Evolutionary conservation across 2,113 vertebrate species (phyloP).

Genomic region (Climacteris rufus): DNA sequence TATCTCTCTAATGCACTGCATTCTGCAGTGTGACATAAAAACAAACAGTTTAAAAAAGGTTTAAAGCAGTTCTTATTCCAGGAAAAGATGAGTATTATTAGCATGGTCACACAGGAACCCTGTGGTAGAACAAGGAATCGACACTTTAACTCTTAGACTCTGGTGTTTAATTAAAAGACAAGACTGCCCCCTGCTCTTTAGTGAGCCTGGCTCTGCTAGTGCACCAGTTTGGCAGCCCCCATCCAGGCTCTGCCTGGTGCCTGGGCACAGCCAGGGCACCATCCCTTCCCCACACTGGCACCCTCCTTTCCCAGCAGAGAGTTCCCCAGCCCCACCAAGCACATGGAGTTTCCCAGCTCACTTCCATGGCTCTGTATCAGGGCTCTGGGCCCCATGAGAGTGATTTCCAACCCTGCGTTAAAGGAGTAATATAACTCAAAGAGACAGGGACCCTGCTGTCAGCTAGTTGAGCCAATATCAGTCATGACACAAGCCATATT

Average conservation of each 20-base stretch:
- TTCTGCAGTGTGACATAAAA: not conserved
- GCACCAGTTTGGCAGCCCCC: not conserved
- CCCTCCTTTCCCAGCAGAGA: not conserved
- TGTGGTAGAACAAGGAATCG: not conserved
- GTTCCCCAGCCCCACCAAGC: not conserved
- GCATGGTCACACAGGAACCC: not conserved
- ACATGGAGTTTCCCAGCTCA: accelerated
- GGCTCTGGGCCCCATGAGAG: not conserved
- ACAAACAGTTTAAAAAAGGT: too few relatives aligned
- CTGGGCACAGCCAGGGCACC: not conserved
- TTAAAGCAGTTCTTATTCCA: not conserved
- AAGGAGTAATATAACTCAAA: not conserved
- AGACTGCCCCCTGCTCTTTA: accelerated
- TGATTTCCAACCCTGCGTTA: not conserved
- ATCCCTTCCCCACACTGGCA: not conserved
- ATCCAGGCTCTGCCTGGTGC: not conserved
- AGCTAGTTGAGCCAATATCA: not conserved
- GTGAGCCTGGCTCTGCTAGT: not conserved
- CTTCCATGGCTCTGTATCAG: not conserved
- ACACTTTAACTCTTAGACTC: not conserved
- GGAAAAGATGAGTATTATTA: not conserved
- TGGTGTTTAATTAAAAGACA: not conserved
- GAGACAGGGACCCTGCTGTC: not conserved
- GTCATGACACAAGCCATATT: not conserved
- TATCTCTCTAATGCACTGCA: not conserved